Evolutionary conservation across 30 jellyfish, hydroid and myxozoan genomes (phyloP), one percentile per base, ranked within the genome.

Genomic region (Chrysaora quinquecirrha): DNA sequence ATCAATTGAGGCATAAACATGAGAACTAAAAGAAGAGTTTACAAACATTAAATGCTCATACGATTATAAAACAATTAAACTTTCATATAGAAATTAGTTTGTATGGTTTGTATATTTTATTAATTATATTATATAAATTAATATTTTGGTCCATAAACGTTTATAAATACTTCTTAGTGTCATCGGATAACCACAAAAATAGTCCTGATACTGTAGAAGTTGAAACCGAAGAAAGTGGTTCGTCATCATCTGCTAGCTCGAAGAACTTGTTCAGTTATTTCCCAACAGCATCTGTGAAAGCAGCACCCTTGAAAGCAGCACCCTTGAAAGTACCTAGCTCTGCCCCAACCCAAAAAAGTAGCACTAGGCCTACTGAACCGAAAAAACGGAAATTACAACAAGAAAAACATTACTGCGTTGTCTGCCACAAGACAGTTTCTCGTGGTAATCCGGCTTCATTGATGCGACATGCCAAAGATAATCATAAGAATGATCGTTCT

Each of bases 381-480:
- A 43, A 43, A 43, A 43, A 43, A 43, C 58, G 58, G 58, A 43
- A 43, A 43, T 43, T 43, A 43, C 58, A 43, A 43, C 58, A 43
- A 43, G 58, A 43, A 43, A 43, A n/a, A 52, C 68, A 52, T 52
- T 10, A 19, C 68, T 19, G 68, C 79, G 25, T 73, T 62, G 84
- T 73, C 61, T 47, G 84, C 56, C 58, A 73, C 69, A 73, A 73
- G 58, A 73, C 85, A 47, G 69, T 73, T 48, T 47, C 85, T 21
- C 58, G 85, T 2, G 85, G 73, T 11, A 73, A 73, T 64, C 60
- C 11, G 85, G 30, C 73, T 30, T 47, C 85, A 50, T 30, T 29
- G 85, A 1, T 12, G 30, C 61, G 85, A 43, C 85, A 73, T 73
- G 85, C 74, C 74, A 48, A 30, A 20, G 9, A 64, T 22, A 73